phyloP scores from a whole-genome alignment of 2,113 vertebrate species.

The Indri indri region DNA sequence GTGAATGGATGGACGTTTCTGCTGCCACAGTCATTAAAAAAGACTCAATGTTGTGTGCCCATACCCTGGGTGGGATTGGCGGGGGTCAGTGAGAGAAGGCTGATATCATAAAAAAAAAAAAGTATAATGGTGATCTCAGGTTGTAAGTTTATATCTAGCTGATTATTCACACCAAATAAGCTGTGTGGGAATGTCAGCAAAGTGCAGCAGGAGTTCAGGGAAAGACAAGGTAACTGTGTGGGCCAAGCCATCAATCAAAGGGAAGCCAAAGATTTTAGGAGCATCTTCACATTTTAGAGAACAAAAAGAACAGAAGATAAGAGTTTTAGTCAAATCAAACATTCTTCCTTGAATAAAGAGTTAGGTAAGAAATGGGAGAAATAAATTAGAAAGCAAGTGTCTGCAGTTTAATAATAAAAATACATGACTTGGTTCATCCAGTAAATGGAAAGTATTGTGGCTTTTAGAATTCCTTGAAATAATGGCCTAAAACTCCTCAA shows the following conservation, averaged over 20 bases:
- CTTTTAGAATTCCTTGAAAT: background rate
- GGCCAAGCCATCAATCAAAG: background rate
- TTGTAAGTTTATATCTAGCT: background rate
- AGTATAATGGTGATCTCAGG: background rate
- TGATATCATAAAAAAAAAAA: background rate
- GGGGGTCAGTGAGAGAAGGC: background rate
- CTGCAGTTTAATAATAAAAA: background rate
- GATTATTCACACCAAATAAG: background rate
- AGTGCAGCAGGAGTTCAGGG: background rate
- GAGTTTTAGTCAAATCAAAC: background rate
- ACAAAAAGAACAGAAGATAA: background rate
- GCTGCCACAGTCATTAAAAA: background rate
- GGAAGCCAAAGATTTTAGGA: background rate
- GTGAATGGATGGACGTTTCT: background rate
- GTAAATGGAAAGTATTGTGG: background rate
- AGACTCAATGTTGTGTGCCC: background rate
- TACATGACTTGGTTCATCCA: background rate
- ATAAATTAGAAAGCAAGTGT: background rate
- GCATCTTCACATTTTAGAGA: slow-evolving; percentile 17
- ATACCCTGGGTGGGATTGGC: background rate
- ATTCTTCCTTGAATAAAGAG: background rate
- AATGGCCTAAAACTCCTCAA: background rate
- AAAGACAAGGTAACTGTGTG: background rate
- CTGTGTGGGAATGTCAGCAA: background rate
- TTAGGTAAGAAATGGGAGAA: slow-evolving; percentile 1